Evolutionary conservation across 35 echinoderm and acorn worm genomes (phyloP), one percentile per base, ranked within the genome.

Genomic region (Heliocidaris erythrogramma): DNA sequence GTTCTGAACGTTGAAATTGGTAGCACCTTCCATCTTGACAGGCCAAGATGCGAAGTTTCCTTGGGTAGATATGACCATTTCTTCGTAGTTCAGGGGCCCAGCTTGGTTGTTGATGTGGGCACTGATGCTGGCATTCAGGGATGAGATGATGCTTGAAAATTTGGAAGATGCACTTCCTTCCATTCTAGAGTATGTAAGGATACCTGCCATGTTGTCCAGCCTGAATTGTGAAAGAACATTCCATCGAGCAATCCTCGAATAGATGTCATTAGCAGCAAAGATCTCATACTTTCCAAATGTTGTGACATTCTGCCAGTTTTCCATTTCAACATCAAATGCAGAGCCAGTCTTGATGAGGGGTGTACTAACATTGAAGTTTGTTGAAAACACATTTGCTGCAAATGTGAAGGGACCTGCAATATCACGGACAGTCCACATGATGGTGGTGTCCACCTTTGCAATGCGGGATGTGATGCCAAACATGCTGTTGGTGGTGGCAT

Each of bases 141-240:
- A 94, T 18, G 85, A 88, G 30, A 96, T 84, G 30, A 85, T 85
- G 93, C 93, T 96, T 2, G 93, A 86, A 18, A 96, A 52, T 31
- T 90, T 94, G 21, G 93, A 49, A 52, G 90, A 95, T 42, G 85
- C 78, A 92, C 93, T 95, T 7, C 95, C 86, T 24, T 59, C 84
- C 49, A 96, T 61, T 49, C 59, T 27, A 27, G 85, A 92, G 52
- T 92, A 94, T 21, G 60, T 91, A 32, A 96, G 53, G 49, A 97
- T 32, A 60, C 95, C 95, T 21, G 86, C 85, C 59, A 96, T 94
- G 94, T 96, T 96, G 86, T 86, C 89, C 47, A 97, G 49, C 49
- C 69, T 69, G 60, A 96, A 89, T 21, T 95, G 69, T 60, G 71
- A 50, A n/a, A 30, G 88, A 31, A 85, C 30, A 59, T 85, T 96